A percentile compares a stretch with the other conserved stretches of the same genome.
These are phyloP conservation scores for Porites lobata DNA, from an alignment of 92 coral and sea anemone species.

Conservation along the genomic window DNA sequence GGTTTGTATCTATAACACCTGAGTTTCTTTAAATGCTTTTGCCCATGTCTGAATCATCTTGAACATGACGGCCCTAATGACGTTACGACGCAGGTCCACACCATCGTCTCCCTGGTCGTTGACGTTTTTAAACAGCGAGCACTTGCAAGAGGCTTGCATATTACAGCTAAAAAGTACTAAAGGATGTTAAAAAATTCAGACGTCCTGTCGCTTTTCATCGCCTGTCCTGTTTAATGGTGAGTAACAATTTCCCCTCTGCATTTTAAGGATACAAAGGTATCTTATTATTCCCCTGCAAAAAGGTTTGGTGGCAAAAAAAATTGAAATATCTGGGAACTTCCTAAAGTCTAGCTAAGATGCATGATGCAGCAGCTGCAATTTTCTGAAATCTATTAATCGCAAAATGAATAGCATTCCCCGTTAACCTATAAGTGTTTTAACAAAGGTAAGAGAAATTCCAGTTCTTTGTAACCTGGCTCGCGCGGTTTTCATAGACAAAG, in stretches of 20 bases:
- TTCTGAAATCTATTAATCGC: background rate
- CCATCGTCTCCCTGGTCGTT: no score
- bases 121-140: background rate
- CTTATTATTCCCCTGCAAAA: background rate
- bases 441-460: no score
- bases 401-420: no score
- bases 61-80: background rate
- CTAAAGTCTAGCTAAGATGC: background rate
- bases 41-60: background rate
- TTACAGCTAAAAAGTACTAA: background rate
- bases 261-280: background rate
- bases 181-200: background rate
- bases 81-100: background rate
- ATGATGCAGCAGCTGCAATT: background rate
- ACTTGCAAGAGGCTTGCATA: background rate
- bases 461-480: no score
- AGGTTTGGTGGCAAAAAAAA: background rate
- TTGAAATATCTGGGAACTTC: background rate
- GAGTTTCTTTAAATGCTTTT: background rate
- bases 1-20: no score
- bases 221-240: background rate
- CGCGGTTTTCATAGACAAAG: no score
- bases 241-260: background rate
- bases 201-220: background rate
- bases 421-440: no score